Evolutionary conservation across 2,888 invertebrate species (phyloP), one percentile per base, ranked within the genome.

Genomic region (Phymatocera aterrima): DNA sequence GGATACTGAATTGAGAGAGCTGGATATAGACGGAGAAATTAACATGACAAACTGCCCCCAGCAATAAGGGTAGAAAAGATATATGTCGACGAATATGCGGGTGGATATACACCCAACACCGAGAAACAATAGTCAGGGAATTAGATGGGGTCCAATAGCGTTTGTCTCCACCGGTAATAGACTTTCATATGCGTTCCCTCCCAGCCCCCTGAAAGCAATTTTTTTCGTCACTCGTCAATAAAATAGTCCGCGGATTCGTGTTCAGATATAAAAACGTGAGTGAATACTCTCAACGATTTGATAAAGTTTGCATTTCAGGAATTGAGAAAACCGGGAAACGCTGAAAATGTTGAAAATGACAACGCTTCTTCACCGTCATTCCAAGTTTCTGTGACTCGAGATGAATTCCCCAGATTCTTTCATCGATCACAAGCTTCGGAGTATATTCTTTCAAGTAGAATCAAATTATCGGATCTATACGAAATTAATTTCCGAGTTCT

Each of bases 1-100:
- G 24, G 51, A 51, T 3, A 24, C 4, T n/a, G 43, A 43, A 61
- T n/a, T 6, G n/a, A 37, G 37, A 34, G 34, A 61, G 34, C 10
- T 4, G 18, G 34, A 61, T 51, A 51, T 21, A 51, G 87, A 86
- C n/a, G 87, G 87, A 88, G 88, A 89, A 90, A 90, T 90, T 90
- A 90, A 90, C 90, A 90, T 90, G 90, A 90, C 90, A 90, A 90
- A 90, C 90, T 90, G 90, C 90, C 90, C 90, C 84, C 87, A 88
- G 90, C 88, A 90, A 90, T 89, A 90, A 90, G 89, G 89, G 89
- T 88, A 86, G 85, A 85, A 85, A 87, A 89, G 88, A 90, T 89
- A 88, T 90, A 90, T 90, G 86, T 87, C 84, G 82, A 82, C 86
- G 89, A 84, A 87, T 88, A 90, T 89, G 90, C 88, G 90, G 89